These are phyloP conservation scores for Sturnus vulgaris DNA, from an alignment of 2,113 vertebrate genomes.

Conservation along the genomic window DNA sequence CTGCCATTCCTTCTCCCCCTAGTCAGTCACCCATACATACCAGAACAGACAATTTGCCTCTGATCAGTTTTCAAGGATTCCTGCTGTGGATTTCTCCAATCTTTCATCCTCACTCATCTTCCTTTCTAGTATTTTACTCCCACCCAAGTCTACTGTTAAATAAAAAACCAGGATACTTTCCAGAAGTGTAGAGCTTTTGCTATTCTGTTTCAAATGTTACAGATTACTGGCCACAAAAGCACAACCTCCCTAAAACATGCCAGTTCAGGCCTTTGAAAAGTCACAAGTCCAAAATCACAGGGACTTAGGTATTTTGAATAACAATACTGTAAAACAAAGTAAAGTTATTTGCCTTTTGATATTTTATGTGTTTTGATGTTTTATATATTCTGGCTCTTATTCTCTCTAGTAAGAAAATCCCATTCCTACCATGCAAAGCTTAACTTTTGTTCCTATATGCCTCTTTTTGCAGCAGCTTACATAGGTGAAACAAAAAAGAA, in stretches of 20 bases:
- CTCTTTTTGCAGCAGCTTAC: background rate
- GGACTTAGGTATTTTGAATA: background rate
- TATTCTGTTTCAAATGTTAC: background rate
- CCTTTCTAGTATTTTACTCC: background rate
- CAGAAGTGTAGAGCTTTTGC: background rate
- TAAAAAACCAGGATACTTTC: background rate
- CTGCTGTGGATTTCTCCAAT: background rate
- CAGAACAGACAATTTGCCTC: background rate
- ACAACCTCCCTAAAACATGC: background rate
- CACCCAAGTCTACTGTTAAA: background rate
- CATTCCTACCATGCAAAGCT: background rate
- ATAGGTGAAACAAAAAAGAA: background rate
- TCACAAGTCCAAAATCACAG: background rate
- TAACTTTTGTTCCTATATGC: background rate
- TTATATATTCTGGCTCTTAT: background rate
- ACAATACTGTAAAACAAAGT: background rate
- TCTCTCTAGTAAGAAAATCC: background rate
- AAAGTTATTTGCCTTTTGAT: background rate
- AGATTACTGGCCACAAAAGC: background rate
- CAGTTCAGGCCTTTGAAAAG: background rate
- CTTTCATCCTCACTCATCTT: background rate
- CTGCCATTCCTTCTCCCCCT: background rate
- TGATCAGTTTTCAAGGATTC: background rate
- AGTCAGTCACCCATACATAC: background rate
- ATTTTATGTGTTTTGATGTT: background rate